phyloP scores from a whole-genome alignment of 2,113 vertebrate genomes.

The Phrynosoma platyrhinos region DNA sequence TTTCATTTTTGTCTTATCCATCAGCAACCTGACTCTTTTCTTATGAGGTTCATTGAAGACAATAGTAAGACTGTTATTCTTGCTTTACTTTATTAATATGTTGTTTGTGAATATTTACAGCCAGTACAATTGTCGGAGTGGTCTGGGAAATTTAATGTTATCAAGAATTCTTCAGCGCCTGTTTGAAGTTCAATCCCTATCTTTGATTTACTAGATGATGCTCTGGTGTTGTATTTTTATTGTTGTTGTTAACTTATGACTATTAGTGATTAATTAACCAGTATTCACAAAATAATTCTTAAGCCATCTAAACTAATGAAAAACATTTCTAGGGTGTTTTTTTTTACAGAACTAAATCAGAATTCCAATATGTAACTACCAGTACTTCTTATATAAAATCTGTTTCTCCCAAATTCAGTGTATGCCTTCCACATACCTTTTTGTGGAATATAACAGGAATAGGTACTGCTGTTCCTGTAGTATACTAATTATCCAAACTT shows the following conservation, averaged over 20 bases:
- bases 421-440: background rate
- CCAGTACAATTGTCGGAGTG: background rate
- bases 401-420: background rate
- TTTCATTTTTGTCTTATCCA: background rate
- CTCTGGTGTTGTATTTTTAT: background rate
- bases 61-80: background rate
- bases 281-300: background rate
- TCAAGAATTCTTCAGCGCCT: background rate
- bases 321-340: background rate
- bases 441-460: background rate
- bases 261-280: background rate
- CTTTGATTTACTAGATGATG: background rate
- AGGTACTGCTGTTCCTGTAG: background rate
- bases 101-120: background rate
- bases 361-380: background rate
- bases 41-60: background rate
- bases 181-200: background rate
- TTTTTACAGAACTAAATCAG: background rate
- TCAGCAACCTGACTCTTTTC: background rate
- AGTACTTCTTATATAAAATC: background rate
- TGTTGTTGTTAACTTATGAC: background rate
- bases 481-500: conserved; percentile 6
- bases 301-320: background rate
- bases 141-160: background rate
- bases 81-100: background rate